Base-by-base conservation (phyloP, 2,113 vertebrate species). In the Neodontobutis hainanensis region DNA sequence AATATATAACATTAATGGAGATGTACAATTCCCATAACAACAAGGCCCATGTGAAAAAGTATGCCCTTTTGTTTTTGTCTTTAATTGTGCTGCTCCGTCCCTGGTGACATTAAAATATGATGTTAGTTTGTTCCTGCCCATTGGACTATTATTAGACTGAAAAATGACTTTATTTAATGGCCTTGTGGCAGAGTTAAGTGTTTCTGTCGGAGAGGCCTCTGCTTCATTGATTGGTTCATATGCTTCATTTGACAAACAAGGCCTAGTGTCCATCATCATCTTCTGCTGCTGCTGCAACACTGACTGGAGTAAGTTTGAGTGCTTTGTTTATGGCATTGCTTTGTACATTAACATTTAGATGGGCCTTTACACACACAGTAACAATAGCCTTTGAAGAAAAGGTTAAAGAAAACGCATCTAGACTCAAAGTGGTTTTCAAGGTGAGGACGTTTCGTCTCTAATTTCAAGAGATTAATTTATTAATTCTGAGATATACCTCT, bases 101-200 rank as follows among this genome's bases (percentile, higher is more conserved):
- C 47, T 72, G 9, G 57, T 71, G 47, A 80, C 45, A 47, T 64
- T 35, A 52, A 61, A 62, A 71, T 12, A 64, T 66, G 42, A 60
- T 60, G 63, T 42, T 55, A 50, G 66, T 45, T 27, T 27, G 19
- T 27, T 27, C 19, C 19, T 27, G n/a, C 34, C 9, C 45, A 44
- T 7, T 0, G 8, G 63, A 42, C 61, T 70, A 59, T 75, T 62
- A 75, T 38, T 15, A 35, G 68, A 68, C 70, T 50, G 53, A 62
- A 80, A 65, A 53, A 19, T 27, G 27, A 53, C 38, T 10, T 8
- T 55, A 34, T 65, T 51, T 63, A 66, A 81, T 78, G 14, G 56
- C n/a, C 56, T 43, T 77, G n/a, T 67, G 62, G 65, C 52, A 35
- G 53, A 46, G 62, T 67, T 35, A 61, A 69, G 64, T 69, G 73